Base-by-base conservation (phyloP, 2,113 vertebrate species). In the Pelecanoides urinatrix region DNA sequence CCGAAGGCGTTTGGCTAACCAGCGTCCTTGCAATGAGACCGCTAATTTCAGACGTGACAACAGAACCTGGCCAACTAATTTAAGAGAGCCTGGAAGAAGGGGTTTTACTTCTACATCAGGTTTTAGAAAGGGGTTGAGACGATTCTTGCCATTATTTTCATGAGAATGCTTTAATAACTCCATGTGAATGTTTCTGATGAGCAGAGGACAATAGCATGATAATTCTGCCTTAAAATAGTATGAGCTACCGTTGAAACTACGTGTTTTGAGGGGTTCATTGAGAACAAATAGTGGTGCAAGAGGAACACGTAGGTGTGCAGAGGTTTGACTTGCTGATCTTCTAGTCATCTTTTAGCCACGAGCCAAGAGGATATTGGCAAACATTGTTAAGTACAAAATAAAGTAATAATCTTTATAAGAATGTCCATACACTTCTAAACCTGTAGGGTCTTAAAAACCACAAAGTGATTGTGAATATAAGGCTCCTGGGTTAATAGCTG, bases 401-500 rank as follows among this genome's bases (percentile, higher is more conserved):
- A 85, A 88, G 56, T 67, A 92, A 92, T 76, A 49, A 92, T 94
- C 92, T 96, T 93, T 87, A 15, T 42, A 89, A 82, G 89, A 85
- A 88, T 22, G 62, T 85, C 96, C 94, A 84, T 34, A 21, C 32
- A 59, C 26, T 63, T 56, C 30, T 79, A 56, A 93, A 97, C 74
- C 90, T 84, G 68, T 36, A 75, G 86, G 63, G 68, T 44, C 92
- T 84, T 88, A 67, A 86, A 92, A 93, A 92, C 65, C 93, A 94
- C 93, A 84, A 89, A 97, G 89, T 63, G 90, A 83, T 78, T 92
- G 94, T n/a, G 76, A 85, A 50, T 68, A 6, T 11, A 83, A 96
- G 96, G 97, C 94, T 97, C 56, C 83, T 87, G 85, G 98, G 98
- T 98, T 98, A 99, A 99, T 98, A 98, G 97, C 93, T 97, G 92